A percentile compares a stretch with the other conserved stretches of the same genome.
phyloP scores from a whole-genome alignment of 2,888 invertebrate species.

The Merodon equestris region DNA sequence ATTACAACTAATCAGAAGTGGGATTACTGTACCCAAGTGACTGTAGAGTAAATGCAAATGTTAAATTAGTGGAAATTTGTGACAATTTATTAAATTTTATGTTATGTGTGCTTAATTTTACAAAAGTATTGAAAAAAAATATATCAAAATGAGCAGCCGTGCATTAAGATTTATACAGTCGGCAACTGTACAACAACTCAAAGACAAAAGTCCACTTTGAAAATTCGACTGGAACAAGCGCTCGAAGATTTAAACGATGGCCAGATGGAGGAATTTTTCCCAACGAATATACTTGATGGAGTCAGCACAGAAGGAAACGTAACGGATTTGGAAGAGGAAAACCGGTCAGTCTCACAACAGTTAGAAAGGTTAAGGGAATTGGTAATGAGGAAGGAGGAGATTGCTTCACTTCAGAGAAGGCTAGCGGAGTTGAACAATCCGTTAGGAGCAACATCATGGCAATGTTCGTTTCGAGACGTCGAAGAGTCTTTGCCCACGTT shows the following conservation, averaged over 20 bases:
- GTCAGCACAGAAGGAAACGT: constrained; percentile 1
- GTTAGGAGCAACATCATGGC: neutral
- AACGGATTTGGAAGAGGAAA: constrained; percentile 27
- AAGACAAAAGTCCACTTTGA: too few species aligned
- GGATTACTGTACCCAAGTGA: too few species aligned
- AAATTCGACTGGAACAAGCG: too few species aligned
- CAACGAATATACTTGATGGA: constrained; percentile 3
- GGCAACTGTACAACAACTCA: too few species aligned
- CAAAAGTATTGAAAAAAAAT: too few species aligned
- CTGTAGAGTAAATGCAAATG: too few species aligned
- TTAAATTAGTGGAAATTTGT: too few species aligned
- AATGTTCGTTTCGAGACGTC: constrained; percentile 17
- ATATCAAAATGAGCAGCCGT: too few species aligned
- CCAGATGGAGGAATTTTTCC: constrained; percentile 24
- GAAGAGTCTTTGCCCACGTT: constrained; percentile 29
- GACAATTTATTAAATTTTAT: too few species aligned
- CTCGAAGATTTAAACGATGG: constrained; percentile 1
- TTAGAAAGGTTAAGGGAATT: constrained; percentile 16
- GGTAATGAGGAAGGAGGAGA: constrained; percentile 29
- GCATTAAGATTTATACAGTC: too few species aligned
- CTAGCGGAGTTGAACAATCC: constrained; percentile 14
- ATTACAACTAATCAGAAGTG: too few species aligned
- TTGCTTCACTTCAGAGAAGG: constrained; percentile 5
- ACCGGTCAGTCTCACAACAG: constrained; percentile 8
- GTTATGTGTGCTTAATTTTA: too few species aligned